These are phyloP conservation scores for Trachelus troglodyta DNA, from an alignment of 2,888 invertebrate genomes.

Conservation along the genomic window DNA sequence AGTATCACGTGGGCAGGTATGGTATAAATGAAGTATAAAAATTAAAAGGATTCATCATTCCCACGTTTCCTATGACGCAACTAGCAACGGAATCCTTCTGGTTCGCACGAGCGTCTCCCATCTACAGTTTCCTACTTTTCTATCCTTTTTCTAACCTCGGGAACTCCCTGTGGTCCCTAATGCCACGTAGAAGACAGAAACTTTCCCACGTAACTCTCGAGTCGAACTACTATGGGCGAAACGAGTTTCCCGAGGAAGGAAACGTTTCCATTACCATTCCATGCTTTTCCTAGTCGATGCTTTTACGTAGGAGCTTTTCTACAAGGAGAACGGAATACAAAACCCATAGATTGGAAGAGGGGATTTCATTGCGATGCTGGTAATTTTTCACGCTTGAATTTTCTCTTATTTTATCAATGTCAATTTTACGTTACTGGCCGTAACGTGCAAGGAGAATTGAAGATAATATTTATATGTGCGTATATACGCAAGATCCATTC, in stretches of 20 bases:
- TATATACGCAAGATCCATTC: neutral
- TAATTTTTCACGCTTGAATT: neutral
- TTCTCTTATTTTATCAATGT: neutral
- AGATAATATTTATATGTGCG: neutral
- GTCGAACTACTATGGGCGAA: neutral
- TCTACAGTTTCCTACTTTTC: neutral
- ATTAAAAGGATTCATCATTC: neutral
- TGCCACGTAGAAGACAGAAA: neutral
- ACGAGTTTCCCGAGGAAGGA: neutral
- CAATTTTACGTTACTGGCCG: neutral
- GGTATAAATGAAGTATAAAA: neutral
- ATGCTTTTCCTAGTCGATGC: neutral
- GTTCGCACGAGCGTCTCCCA: neutral
- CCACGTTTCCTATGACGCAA: neutral
- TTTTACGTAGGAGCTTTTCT: neutral
- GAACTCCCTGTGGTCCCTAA: neutral
- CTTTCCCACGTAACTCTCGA: neutral
- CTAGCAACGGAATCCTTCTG: neutral
- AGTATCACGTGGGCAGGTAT: neutral
- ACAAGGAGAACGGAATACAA: neutral
- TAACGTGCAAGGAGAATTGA: neutral
- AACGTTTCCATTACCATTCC: neutral
- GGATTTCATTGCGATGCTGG: neutral
- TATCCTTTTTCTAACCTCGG: neutral
- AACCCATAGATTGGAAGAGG: neutral